Evolutionary conservation across 1,140 invertebrate species (phyloP).

Genomic region (Caerostris extrusa): DNA sequence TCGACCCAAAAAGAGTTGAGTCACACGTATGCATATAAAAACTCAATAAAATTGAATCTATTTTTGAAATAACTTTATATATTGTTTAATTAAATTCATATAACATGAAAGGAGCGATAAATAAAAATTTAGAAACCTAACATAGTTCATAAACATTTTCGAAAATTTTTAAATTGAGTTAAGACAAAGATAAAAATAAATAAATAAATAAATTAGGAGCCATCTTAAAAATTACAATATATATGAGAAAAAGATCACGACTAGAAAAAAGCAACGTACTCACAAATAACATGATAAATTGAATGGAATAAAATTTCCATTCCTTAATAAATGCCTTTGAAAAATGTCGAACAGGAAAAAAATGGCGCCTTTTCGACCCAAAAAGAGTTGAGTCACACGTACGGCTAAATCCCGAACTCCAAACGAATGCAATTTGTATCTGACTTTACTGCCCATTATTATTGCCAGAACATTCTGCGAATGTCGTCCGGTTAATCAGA

Average conservation of each 20-base stretch:
- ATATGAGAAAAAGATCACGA: too few relatives aligned
- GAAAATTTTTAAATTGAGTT: too few relatives aligned
- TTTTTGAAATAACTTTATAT: too few relatives aligned
- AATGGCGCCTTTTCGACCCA: neutral
- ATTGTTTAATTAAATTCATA: too few relatives aligned
- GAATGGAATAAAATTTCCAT: conserved; percentile 35
- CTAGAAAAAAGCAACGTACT: neutral
- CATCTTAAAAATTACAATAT: too few relatives aligned
- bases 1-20: conserved; percentile 43
- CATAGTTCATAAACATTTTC: too few relatives aligned
- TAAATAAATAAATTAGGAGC: too few relatives aligned
- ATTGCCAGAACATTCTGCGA: conserved; percentile 53
- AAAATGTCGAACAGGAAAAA: conserved; percentile 40
- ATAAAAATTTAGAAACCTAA: too few relatives aligned
- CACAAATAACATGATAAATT: neutral
- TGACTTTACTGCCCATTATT: conserved; percentile 45
- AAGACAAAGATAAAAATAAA: too few relatives aligned
- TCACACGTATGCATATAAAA: neutral
- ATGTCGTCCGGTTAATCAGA: conserved; percentile 51
- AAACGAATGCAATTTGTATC: conserved; percentile 60
- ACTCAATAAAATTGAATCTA: too few relatives aligned
- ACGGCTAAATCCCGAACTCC: conserved; percentile 23
- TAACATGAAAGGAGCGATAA: too few relatives aligned
- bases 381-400: conserved; percentile 44
- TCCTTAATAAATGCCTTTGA: conserved; percentile 26